These are phyloP conservation scores for Hycleus cichorii DNA, from an alignment of 1,140 invertebrate species.

Conservation along the genomic window DNA sequence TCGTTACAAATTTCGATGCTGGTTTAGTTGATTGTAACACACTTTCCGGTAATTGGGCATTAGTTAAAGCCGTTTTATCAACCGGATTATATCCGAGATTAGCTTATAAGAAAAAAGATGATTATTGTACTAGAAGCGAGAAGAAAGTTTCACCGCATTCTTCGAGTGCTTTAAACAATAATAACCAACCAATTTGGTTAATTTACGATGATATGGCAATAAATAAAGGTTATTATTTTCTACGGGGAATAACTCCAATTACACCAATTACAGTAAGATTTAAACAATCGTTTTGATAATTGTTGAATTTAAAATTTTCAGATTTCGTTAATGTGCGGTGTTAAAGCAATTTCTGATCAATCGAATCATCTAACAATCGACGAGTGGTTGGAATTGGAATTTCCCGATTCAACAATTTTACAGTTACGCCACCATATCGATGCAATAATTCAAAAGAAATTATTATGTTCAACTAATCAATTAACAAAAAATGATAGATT, in stretches of 20 bases:
- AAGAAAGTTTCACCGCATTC: conserved; percentile 23
- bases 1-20: conserved; percentile 72
- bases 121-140: conserved; percentile 39
- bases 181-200: conserved; percentile 18
- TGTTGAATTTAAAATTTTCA: conserved; percentile 27
- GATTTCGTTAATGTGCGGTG: conserved; percentile 41
- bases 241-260: conserved; percentile 58
- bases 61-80: conserved; percentile 83
- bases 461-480: conserved; percentile 63
- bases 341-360: conserved; percentile 20
- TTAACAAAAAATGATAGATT: conserved; percentile 50
- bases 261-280: conserved; percentile 72
- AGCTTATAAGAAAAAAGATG: conserved; percentile 47
- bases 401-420: conserved; percentile 11
- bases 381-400: conserved; percentile 28
- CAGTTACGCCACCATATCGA: conserved; percentile 68
- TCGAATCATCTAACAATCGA: conserved; percentile 46
- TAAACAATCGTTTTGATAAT: background rate
- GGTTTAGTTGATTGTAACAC: conserved; percentile 66
- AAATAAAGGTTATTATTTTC: conserved; percentile 15
- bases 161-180: conserved; percentile 18
- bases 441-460: conserved; percentile 62
- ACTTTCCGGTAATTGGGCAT: conserved; percentile 84
- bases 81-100: conserved; percentile 85
- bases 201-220: conserved; percentile 30